Evolutionary conservation across 2,113 vertebrate species (phyloP).

Genomic region (Rhipidura dahli): DNA sequence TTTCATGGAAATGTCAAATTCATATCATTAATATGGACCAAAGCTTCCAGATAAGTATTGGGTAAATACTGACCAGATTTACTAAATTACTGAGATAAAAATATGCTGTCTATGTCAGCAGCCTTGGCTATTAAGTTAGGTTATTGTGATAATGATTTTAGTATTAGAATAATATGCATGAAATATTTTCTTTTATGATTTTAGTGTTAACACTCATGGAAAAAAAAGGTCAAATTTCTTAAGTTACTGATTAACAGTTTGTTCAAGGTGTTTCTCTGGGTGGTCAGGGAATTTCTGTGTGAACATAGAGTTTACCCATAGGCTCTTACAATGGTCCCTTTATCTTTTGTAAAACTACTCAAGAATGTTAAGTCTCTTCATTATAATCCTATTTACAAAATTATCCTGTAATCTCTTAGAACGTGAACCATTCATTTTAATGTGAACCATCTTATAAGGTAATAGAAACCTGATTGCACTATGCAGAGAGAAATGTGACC

Average conservation of each 20-base stretch:
- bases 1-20: not conserved
- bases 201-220: not conserved
- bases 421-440: not conserved
- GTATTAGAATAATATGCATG: not conserved
- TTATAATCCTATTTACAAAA: slow-evolving; percentile 37
- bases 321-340: not conserved
- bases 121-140: not conserved
- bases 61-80: not conserved
- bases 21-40: not conserved
- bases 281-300: not conserved
- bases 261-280: not conserved
- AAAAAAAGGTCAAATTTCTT: not conserved
- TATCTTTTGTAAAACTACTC: not conserved
- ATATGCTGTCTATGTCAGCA: not conserved
- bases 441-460: not conserved
- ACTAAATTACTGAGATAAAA: not conserved
- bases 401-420: not conserved
- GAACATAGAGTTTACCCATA: not conserved
- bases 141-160: not conserved
- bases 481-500: not conserved
- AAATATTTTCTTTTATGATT: not conserved
- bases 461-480: not conserved
- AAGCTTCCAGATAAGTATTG: not conserved
- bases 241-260: not conserved
- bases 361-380: not conserved